These are phyloP conservation scores for Mnemiopsis leidyi DNA, from an alignment of 37 sponge, comb jelly and placozoan genomes.

Conservation along the genomic window DNA sequence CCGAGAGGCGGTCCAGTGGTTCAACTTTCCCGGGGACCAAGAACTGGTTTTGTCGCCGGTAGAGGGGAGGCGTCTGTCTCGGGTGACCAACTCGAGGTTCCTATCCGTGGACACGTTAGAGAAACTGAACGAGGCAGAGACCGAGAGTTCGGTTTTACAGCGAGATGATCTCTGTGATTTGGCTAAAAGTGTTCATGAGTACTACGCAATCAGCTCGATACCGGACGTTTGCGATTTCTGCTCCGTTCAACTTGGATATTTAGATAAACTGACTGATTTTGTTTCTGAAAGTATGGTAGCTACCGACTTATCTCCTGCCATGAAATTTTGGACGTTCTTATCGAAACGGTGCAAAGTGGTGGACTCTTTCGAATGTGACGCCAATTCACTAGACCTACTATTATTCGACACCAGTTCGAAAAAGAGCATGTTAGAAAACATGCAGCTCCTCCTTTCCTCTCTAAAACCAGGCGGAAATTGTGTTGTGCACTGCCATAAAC, in stretches of 20 bases:
- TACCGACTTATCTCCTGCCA: not conserved
- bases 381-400: not conserved
- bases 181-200: not conserved
- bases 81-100: constrained; percentile 48
- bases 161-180: not conserved
- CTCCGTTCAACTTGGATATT: not conserved
- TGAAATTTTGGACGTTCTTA: not conserved
- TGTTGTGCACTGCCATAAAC: not conserved
- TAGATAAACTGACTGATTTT: constrained; percentile 1
- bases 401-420: constrained; percentile 13
- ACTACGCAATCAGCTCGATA: not conserved
- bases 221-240: not conserved
- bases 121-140: constrained; percentile 37
- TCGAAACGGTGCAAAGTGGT: not conserved
- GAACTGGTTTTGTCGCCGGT: not conserved
- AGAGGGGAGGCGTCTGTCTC: not conserved
- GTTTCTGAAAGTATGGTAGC: not conserved
- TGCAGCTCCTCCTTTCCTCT: not conserved
- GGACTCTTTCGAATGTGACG: not conserved
- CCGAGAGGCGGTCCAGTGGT: not conserved
- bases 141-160: not conserved
- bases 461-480: constrained; percentile 50
- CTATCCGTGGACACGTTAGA: constrained; percentile 6
- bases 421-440: not conserved
- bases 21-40: not conserved